Conservation (phyloP, 2,888 invertebrate species). For the Lymantria dispar region DNA sequence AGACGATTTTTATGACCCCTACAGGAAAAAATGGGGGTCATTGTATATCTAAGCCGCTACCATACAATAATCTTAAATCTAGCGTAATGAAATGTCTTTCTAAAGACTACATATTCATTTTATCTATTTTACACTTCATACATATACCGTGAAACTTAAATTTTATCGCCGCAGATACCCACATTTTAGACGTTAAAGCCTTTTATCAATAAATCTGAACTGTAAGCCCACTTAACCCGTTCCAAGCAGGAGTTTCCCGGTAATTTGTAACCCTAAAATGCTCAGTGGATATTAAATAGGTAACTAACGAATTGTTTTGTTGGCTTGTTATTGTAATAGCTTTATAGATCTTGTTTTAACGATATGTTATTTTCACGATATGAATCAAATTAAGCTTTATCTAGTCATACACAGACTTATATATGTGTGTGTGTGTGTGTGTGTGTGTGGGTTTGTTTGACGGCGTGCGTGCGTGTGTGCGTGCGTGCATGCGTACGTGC, state of each 20-base stretch:
- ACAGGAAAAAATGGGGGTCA: too few relatives aligned
- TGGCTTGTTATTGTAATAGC: constrained; percentile 1
- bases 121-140: neutral
- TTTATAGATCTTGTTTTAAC: constrained; percentile 6
- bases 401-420: too few relatives aligned
- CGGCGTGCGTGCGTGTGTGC: too few relatives aligned
- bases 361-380: neutral
- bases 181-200: constrained; percentile 42
- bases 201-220: constrained; percentile 50
- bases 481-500: too few relatives aligned
- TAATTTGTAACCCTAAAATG: constrained; percentile 42
- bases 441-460: too few relatives aligned
- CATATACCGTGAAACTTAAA: constrained; percentile 15
- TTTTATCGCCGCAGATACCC: constrained; percentile 31
- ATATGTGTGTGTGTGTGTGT: too few relatives aligned
- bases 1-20: too few relatives aligned
- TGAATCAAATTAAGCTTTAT: too few relatives aligned
- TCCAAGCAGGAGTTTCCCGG: constrained; percentile 30
- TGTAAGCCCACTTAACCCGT: constrained; percentile 36
- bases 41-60: too few relatives aligned
- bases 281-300: constrained; percentile 24
- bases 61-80: neutral
- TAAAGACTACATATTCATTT: neutral
- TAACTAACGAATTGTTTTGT: constrained; percentile 30
- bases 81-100: neutral